phyloP scores from a whole-genome alignment of 2,113 vertebrate genomes.

The Pogona vitticeps region DNA sequence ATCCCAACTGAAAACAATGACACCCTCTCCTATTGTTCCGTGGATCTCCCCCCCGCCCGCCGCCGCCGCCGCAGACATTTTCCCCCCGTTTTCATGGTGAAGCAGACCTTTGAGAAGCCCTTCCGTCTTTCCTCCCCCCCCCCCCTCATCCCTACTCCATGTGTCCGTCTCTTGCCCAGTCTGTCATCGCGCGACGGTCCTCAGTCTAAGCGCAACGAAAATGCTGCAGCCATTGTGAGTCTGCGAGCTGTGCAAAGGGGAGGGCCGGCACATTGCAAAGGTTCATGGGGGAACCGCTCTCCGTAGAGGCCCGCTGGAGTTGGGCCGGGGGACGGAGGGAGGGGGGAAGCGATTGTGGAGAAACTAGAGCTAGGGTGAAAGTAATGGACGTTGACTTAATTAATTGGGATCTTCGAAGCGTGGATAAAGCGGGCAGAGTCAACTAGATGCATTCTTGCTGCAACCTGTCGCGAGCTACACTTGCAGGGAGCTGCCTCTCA shows the following conservation, averaged over 20 bases:
- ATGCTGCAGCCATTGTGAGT: not conserved
- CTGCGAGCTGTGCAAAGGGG: not conserved
- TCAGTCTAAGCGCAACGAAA: too few species aligned
- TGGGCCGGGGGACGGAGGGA: not conserved
- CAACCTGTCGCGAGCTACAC: too few species aligned
- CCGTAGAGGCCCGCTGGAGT: not conserved
- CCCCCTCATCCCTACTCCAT: fast-evolving
- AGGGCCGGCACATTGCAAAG: not conserved
- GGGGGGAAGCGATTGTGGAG: not conserved
- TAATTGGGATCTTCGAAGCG: too few species aligned
- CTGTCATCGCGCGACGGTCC: too few species aligned
- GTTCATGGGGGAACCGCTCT: not conserved
- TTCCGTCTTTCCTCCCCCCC: fast-evolving
- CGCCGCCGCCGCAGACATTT: too few species aligned
- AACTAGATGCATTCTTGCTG: too few species aligned
- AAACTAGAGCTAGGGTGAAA: not conserved
- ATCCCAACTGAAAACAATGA: not conserved
- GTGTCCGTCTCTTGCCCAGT: fast-evolving
- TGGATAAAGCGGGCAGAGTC: too few species aligned
- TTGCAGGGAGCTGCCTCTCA: too few species aligned
- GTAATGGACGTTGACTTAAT: not conserved
- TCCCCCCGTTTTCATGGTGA: not conserved
- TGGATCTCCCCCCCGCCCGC: not conserved
- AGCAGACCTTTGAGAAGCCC: not conserved
- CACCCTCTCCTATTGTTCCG: not conserved